phyloP scores from a whole-genome alignment of 2,888 invertebrate genomes.

The Xestobium rufovillosum region DNA sequence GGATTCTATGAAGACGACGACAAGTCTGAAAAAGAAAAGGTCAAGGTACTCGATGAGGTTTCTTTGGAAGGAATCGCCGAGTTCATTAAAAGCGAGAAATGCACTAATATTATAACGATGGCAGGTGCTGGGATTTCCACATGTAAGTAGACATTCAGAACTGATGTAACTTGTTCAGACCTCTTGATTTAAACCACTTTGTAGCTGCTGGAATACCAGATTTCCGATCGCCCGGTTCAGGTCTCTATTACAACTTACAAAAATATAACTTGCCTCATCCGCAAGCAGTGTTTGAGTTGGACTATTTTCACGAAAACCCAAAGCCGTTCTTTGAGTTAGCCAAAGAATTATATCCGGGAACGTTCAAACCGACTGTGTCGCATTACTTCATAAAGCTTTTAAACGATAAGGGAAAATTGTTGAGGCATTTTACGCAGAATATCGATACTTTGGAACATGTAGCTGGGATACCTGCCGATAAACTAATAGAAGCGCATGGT shows the following conservation, averaged over 20 bases:
- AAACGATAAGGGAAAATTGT: slow-evolving; percentile 68
- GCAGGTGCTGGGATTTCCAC: slow-evolving; percentile 97
- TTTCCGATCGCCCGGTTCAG: slow-evolving; percentile 87
- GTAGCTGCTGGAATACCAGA: slow-evolving; percentile 97
- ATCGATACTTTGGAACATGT: slow-evolving; percentile 88
- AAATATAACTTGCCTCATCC: slow-evolving; percentile 89
- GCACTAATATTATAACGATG: slow-evolving; percentile 84
- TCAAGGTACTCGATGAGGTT: slow-evolving; percentile 57
- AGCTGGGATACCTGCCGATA: slow-evolving; percentile 75
- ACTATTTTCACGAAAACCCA: slow-evolving; percentile 80
- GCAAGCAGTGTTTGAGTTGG: slow-evolving; percentile 85
- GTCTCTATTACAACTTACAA: slow-evolving; percentile 83
- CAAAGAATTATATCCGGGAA: slow-evolving; percentile 81
- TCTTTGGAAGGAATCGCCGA: slow-evolving; percentile 69
- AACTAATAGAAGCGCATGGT: slow-evolving; percentile 91
- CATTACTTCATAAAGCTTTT: slow-evolving; percentile 87
- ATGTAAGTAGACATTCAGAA: too few relatives aligned
- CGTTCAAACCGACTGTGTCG: slow-evolving; percentile 79
- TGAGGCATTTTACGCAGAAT: slow-evolving; percentile 82
- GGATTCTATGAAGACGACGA: slow-evolving; percentile 48
- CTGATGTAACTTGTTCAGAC: too few relatives aligned
- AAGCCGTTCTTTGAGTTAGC: slow-evolving; percentile 89
- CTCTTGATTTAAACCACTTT: too few relatives aligned
- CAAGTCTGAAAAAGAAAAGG: slow-evolving; percentile 31
- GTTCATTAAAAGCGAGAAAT: slow-evolving; percentile 68